A percentile compares a stretch with the other conserved stretches of the same genome.
phyloP scores from a whole-genome alignment of 2,113 vertebrate genomes.

The Pungitius pungitius region DNA sequence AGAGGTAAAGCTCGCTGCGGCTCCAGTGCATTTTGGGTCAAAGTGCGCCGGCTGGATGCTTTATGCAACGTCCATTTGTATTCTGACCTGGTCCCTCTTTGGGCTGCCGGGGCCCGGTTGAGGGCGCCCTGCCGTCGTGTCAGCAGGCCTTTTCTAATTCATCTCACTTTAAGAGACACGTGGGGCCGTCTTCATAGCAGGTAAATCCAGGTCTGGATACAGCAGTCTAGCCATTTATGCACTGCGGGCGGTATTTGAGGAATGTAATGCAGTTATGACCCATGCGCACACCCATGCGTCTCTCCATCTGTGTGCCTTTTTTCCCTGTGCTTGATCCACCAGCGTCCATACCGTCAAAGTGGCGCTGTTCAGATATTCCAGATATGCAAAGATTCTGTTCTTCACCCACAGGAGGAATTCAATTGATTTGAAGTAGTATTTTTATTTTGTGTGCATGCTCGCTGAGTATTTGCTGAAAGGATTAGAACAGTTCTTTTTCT shows the following conservation, averaged over 20 bases:
- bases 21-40: slow-evolving; percentile 53
- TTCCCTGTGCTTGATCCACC: slow-evolving; percentile 17
- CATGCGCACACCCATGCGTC: slow-evolving; percentile 41
- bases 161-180: slow-evolving; percentile 14
- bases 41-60: slow-evolving; percentile 35
- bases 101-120: background rate
- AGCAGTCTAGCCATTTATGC: slow-evolving; percentile 18
- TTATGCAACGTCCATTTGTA: slow-evolving; percentile 51
- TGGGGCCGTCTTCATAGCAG: background rate
- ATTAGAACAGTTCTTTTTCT: slow-evolving; percentile 45
- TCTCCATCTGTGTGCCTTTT: slow-evolving; percentile 13
- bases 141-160: slow-evolving; percentile 1
- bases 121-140: slow-evolving; percentile 11
- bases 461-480: slow-evolving; percentile 32
- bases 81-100: slow-evolving; percentile 24
- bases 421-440: slow-evolving; percentile 32
- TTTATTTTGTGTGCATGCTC: slow-evolving; percentile 13
- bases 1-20: slow-evolving; percentile 38
- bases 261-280: slow-evolving; percentile 43
- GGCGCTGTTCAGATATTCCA: slow-evolving; percentile 12
- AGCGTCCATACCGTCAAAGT: slow-evolving; percentile 11
- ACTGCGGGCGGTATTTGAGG: slow-evolving; percentile 45
- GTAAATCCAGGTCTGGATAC: slow-evolving; percentile 23
- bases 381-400: slow-evolving; percentile 1
- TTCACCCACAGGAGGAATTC: background rate